phyloP scores from a whole-genome alignment of 2,888 invertebrate species.

The Lumbricus terrestris region DNA sequence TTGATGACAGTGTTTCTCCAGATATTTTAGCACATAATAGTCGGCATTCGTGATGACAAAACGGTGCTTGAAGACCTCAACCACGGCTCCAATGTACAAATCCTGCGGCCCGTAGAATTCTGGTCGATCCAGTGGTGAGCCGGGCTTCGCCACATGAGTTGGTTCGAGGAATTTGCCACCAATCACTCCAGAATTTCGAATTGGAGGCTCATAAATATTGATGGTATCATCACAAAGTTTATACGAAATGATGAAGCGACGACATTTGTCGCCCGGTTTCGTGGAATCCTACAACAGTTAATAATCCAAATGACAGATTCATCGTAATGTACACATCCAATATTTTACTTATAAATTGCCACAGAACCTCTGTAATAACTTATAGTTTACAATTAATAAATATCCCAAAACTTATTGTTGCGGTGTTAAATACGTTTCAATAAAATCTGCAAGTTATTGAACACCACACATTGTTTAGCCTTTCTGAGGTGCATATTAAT shows the following conservation, averaged over 20 bases:
- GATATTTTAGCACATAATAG: slow-evolving; percentile 75
- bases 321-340: not conserved
- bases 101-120: slow-evolving; percentile 76
- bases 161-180: slow-evolving; percentile 76
- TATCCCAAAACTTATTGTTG: no score
- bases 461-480: no score
- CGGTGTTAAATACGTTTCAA: no score
- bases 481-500: no score
- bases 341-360: not conserved
- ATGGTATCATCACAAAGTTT: slow-evolving; percentile 75
- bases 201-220: slow-evolving; percentile 70
- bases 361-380: not conserved
- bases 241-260: slow-evolving; percentile 76
- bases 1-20: slow-evolving; percentile 56
- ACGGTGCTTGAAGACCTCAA: slow-evolving; percentile 73
- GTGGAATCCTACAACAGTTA: slow-evolving; percentile 66
- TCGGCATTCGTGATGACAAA: slow-evolving; percentile 81
- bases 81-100: slow-evolving; percentile 74
- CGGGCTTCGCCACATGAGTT: slow-evolving; percentile 70
- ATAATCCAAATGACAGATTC: not conserved
- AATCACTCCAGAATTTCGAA: slow-evolving; percentile 66
- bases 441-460: no score
- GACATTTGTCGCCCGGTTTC: slow-evolving; percentile 74
- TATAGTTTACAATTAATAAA: not conserved
- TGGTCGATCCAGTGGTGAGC: slow-evolving; percentile 67